A percentile compares a stretch with the other conserved stretches of the same genome.
Conservation (phyloP, 2,113 vertebrate species). For the Kryptolebias marmoratus region DNA sequence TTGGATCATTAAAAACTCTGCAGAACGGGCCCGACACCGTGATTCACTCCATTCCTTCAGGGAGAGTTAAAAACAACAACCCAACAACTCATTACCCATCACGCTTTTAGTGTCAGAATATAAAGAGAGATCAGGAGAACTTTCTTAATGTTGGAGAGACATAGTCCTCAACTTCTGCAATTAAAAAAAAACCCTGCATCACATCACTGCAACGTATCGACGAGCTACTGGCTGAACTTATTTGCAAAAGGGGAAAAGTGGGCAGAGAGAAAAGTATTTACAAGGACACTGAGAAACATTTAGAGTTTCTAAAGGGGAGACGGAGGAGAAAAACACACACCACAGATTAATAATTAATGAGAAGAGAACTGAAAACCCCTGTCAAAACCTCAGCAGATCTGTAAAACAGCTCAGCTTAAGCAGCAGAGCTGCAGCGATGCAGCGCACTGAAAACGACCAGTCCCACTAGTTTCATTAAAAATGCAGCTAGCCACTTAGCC, state of each 20-base stretch:
- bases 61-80: slow-evolving; percentile 1
- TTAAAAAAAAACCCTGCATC: not conserved
- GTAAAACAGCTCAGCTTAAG: slow-evolving; percentile 26
- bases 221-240: not conserved
- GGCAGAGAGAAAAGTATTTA: slow-evolving; percentile 25
- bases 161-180: not conserved
- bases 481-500: slow-evolving; percentile 51
- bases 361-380: slow-evolving; percentile 6
- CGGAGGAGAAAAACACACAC: not conserved
- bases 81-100: not conserved
- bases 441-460: slow-evolving; percentile 10
- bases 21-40: not conserved
- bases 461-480: slow-evolving; percentile 61
- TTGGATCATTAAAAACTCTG: slow-evolving; percentile 1
- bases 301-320: slow-evolving; percentile 7
- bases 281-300: slow-evolving; percentile 25
- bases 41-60: slow-evolving; percentile 1
- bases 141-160: slow-evolving; percentile 2
- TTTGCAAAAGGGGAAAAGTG: slow-evolving; percentile 4
- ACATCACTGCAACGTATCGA: not conserved
- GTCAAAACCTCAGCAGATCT: slow-evolving; percentile 16
- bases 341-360: slow-evolving; percentile 19
- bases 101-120: not conserved
- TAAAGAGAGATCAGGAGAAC: not conserved
- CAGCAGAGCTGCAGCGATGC: slow-evolving; percentile 1